Base-by-base conservation (phyloP, 2,888 invertebrate genomes). In the Protodeltote pygarga region DNA sequence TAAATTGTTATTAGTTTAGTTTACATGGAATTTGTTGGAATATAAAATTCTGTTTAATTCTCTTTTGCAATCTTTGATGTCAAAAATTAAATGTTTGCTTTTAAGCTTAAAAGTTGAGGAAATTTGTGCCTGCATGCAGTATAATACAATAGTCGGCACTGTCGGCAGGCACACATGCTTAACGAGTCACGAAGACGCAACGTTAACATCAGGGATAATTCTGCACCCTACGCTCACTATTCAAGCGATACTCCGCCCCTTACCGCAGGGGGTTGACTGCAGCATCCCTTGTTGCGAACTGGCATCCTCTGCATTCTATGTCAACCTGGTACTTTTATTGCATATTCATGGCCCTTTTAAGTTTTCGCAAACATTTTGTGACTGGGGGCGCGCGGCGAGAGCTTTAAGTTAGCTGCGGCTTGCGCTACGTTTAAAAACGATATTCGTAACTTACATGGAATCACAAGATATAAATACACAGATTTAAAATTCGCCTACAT, bases 261-360 rank as follows among this genome's bases (percentile, higher is more conserved):
- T 76, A 83, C 87, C 81, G 65, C 85, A 80, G 79, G 85, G 83
- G 81, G 78, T 65, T 59, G n/a, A 50, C 55, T 55, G 73, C 89
- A 89, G 88, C 88, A 88, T 89, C 87, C 86, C 84, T 73, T 75
- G 61, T 85, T 84, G 89, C 89, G 69, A 89, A 89, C 76, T 80
- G 52, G 59, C 77, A 81, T 77, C 81, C 71, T 75, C 73, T 75
- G 29, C 53, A 46, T 50, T 73, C 61, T 79, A 83, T 91, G 86
- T 53, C 48, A 45, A 48, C 89, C 89, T 90, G 74, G 91, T 92
- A 87, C 79, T 79, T 90, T 89, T 90, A 91, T 92, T 91, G 91
- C 91, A 91, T 87, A 90, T 87, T 89, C 79, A 83, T 86, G 77
- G 76, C 64, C 46, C 70, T 76, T 79, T 79, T 75, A 67, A 65